These are phyloP conservation scores for Tyrannus savana DNA, from an alignment of 2,113 vertebrate species.

Conservation along the genomic window DNA sequence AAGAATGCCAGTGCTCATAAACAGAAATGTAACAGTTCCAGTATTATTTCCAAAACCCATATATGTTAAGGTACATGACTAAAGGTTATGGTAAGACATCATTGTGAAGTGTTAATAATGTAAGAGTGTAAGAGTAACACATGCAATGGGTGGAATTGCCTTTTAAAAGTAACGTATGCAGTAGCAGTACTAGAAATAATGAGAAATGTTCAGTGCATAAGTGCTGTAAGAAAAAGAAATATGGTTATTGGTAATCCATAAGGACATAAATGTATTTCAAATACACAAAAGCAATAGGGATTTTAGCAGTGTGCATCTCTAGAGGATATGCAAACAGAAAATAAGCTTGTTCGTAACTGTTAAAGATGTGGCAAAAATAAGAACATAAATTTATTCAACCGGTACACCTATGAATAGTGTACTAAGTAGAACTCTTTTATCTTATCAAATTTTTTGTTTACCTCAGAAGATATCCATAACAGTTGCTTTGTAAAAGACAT, in stretches of 20 bases:
- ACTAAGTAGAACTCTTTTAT: not conserved
- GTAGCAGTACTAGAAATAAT: not conserved
- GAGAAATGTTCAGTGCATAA: not conserved
- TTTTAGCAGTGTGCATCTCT: not conserved
- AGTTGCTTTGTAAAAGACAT: not conserved
- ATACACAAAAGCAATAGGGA: not conserved
- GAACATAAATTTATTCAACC: not conserved
- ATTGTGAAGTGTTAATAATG: not conserved
- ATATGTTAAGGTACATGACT: not conserved
- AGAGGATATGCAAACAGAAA: not conserved
- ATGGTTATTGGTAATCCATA: not conserved
- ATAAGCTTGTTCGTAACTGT: not conserved
- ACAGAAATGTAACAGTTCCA: not conserved
- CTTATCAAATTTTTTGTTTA: not conserved
- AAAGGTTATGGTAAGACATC: not conserved
- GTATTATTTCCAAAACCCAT: not conserved
- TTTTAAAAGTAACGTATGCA: not conserved
- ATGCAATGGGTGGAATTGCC: not conserved
- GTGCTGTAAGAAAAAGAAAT: not conserved
- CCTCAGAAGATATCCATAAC: not conserved
- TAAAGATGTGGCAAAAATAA: not conserved
- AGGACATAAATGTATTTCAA: not conserved
- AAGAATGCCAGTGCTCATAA: not conserved
- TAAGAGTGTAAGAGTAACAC: not conserved
- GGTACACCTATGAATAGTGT: not conserved